Conservation (phyloP, 1,140 invertebrate genomes). For the Brachystomella parvula region DNA sequence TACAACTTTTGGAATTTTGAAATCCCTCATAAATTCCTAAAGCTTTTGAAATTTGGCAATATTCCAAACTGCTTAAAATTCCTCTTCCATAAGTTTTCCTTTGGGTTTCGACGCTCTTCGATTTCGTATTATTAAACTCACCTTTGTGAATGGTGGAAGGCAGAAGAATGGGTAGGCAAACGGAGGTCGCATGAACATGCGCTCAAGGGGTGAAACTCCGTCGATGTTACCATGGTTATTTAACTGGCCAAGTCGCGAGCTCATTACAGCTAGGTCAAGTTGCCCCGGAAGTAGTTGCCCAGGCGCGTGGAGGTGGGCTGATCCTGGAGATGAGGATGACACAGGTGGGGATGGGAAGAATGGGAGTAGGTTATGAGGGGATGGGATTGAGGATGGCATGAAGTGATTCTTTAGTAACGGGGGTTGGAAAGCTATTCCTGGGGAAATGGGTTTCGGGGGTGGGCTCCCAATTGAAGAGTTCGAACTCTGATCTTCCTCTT, state of each 20-base stretch:
- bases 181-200: neutral
- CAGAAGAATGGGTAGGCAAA: conserved; percentile 9
- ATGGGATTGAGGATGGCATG: neutral
- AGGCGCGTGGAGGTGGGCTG: neutral
- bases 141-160: neutral
- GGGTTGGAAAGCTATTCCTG: too few species aligned
- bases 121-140: neutral
- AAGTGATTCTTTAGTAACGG: too few species aligned
- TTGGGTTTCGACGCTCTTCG: too few species aligned
- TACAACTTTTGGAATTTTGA: too few species aligned
- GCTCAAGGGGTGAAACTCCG: neutral
- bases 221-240: neutral
- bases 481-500: conserved; percentile 14
- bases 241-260: neutral
- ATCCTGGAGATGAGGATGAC: neutral
- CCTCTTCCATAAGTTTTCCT: too few species aligned
- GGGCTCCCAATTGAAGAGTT: conserved; percentile 13
- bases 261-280: neutral
- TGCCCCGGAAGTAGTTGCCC: neutral
- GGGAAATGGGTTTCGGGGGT: conserved; percentile 12
- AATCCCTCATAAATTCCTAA: too few species aligned
- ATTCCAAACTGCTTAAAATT: too few species aligned
- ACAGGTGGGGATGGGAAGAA: neutral
- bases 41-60: too few species aligned
- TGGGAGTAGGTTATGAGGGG: neutral